Evolutionary conservation across 2,888 invertebrate genomes (phyloP).

Genomic region (Petrolisthes cinctipes): DNA sequence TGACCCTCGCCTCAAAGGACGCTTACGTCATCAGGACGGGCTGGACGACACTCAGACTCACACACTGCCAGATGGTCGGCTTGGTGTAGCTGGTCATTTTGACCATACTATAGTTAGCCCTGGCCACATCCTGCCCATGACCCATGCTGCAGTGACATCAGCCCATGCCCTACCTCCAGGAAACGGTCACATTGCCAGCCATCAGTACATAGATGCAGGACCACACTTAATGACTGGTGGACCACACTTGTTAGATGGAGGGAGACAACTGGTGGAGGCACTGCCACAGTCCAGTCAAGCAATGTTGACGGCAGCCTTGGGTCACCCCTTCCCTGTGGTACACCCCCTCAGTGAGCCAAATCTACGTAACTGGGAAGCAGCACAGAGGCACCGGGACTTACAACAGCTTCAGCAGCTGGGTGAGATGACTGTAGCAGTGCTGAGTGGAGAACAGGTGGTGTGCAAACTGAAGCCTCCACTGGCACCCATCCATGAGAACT

Average conservation of each 20-base stretch:
- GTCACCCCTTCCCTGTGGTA: constrained; percentile 55
- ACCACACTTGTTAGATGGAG: constrained; percentile 42
- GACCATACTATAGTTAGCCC: constrained; percentile 58
- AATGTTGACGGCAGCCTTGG: constrained; percentile 52
- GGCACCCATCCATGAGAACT: constrained; percentile 64
- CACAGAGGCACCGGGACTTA: constrained; percentile 64
- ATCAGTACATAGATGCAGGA: constrained; percentile 50
- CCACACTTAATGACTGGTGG: constrained; percentile 34
- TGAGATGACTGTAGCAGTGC: constrained; percentile 65
- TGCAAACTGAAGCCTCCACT: constrained; percentile 64
- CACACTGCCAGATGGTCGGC: constrained; percentile 32
- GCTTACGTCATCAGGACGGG: constrained; percentile 44
- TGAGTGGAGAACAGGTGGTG: constrained; percentile 65
- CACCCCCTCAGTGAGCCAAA: constrained; percentile 65
- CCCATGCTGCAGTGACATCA: constrained; percentile 56
- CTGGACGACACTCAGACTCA: constrained; percentile 52
- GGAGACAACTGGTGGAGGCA: constrained; percentile 39
- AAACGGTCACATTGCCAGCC: constrained; percentile 55
- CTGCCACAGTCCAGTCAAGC: constrained; percentile 55
- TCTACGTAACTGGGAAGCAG: constrained; percentile 65
- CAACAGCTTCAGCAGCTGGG: constrained; percentile 65
- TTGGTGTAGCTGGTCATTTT: constrained; percentile 32
- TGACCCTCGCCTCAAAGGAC: constrained; percentile 57
- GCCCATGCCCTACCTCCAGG: constrained; percentile 59
- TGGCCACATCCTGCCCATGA: constrained; percentile 58